Base-by-base conservation (phyloP, 2,797 vertebrate genomes). In the Onychomys arenicola region DNA sequence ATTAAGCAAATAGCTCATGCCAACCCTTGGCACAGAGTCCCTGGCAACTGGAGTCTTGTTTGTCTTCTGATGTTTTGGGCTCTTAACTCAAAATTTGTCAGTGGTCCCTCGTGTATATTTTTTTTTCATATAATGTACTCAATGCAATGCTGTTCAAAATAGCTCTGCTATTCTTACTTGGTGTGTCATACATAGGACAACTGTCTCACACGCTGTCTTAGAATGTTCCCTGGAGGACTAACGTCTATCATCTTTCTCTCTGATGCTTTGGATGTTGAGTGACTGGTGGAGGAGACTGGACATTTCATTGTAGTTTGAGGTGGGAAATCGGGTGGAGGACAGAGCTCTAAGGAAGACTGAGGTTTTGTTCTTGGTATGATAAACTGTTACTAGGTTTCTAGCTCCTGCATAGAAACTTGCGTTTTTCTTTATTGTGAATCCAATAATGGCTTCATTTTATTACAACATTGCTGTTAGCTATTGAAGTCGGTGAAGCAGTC, bases 401-500 rank as follows among this genome's bases (percentile, higher is more conserved):
- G 67, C 40, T 86, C 32, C 23, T 94, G 59, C 85, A 55, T 37
- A 37, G 65, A 78, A 46, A 75, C 32, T 32, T 76, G 59, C 55
- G 83, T 6, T 87, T 92, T 52, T 37, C 27, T 89, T 78, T 32
- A 61, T 13, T 97, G 95, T 97, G 95, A 63, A 97, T 93, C 85
- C 97, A 91, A 86, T 93, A 49, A 49, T 77, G 63, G 84, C 93
- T 89, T 97, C 0, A 93, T 95, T 98, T 97, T 95, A 89, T 97
- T 97, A 88, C 67, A 63, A 90, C 27, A 95, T 83, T 69, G 94
- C 13, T 95, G 95, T 96, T 97, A 97, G 95, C 75, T 97, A 90
- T 94, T 77, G 57, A 97, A 96, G 63, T 97, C 93, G 84, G 95
- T 65, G 0, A 96, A 97, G 95, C 12, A 40, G 91, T 97, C 98